These are phyloP conservation scores for Latrodectus geometricus DNA, from an alignment of 1,140 invertebrate species.

Conservation along the genomic window DNA sequence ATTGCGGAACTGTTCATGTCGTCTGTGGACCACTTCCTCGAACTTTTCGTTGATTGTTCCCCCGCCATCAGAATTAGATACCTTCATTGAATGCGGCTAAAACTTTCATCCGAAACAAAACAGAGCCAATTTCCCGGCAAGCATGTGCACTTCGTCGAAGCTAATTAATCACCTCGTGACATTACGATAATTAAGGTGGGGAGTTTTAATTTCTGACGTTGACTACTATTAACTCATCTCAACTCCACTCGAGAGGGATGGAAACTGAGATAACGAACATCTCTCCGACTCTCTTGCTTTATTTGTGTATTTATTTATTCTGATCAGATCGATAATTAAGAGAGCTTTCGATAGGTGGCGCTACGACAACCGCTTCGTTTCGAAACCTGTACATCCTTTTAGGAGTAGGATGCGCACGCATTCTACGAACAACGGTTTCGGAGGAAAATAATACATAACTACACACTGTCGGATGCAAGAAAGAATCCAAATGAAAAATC, in stretches of 20 bases:
- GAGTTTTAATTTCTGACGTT: neutral
- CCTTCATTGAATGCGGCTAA: neutral
- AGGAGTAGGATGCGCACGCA: constrained; percentile 45
- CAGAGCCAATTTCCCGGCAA: neutral
- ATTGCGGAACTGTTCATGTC: too few relatives aligned
- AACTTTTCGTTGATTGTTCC: too few relatives aligned
- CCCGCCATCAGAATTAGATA: too few relatives aligned
- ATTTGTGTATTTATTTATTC: constrained; percentile 51
- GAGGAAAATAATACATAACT: constrained; percentile 35
- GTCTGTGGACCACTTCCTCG: too few relatives aligned
- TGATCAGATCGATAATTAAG: constrained; percentile 40
- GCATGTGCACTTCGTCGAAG: neutral
- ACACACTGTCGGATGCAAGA: neutral
- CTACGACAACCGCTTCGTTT: neutral
- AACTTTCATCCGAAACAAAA: neutral
- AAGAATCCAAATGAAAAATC: constrained; percentile 48
- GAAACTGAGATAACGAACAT: constrained; percentile 29
- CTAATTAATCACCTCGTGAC: neutral
- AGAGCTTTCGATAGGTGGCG: constrained; percentile 43
- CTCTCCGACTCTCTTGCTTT: neutral
- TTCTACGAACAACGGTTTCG: neutral
- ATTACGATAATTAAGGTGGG: neutral
- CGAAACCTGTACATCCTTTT: constrained; percentile 50
- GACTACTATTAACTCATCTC: neutral
- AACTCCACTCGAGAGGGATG: neutral